Percentiles rank a stretch among this genome's conserved stretches.
Evolutionary conservation across 2,113 vertebrate species (phyloP).

Genomic region (Physeter macrocephalus): DNA sequence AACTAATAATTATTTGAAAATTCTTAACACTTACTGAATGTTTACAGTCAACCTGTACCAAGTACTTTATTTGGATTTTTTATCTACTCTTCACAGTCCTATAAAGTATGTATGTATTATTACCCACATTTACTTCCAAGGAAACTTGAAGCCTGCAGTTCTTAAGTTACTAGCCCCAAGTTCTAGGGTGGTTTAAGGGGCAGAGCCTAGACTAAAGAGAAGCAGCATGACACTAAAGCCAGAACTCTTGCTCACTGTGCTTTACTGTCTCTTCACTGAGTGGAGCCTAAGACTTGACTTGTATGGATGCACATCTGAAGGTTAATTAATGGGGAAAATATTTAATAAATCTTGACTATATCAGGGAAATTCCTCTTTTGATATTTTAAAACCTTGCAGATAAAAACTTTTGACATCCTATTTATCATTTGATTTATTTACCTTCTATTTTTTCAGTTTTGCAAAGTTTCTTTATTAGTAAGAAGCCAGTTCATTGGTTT

Average conservation of each 20-base stretch:
- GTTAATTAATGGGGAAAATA: neutral
- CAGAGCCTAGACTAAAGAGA: neutral
- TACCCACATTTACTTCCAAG: neutral
- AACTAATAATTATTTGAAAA: constrained; percentile 14
- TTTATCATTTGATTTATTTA: constrained; percentile 19
- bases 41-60: neutral
- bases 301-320: neutral
- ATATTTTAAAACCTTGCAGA: constrained; percentile 19
- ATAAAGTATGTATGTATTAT: neutral
- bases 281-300: neutral
- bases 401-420: neutral
- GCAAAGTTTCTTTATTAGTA: neutral
- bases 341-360: neutral
- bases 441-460: neutral
- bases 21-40: neutral
- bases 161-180: neutral
- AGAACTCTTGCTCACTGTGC: neutral
- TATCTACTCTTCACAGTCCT: neutral
- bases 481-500: constrained; percentile 3
- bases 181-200: neutral
- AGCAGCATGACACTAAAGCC: neutral
- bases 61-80: constrained; percentile 33
- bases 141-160: neutral
- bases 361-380: neutral
- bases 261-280: neutral